Percentiles rank a stretch among this genome's conserved stretches.
phyloP scores from a whole-genome alignment of 2,113 vertebrate species.

The Tapirus terrestris region DNA sequence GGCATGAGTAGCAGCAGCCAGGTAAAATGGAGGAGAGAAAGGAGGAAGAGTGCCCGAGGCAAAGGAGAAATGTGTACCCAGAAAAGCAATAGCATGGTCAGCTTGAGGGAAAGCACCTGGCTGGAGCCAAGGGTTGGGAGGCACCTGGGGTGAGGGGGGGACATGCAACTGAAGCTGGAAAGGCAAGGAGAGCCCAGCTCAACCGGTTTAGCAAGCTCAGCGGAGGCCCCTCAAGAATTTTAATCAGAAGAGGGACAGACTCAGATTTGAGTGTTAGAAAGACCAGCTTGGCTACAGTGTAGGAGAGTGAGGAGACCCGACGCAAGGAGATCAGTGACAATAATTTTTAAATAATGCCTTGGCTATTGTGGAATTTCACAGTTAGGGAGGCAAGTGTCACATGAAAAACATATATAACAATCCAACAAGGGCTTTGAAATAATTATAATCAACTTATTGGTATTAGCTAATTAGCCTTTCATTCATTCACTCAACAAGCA shows the following conservation, averaged over 20 bases:
- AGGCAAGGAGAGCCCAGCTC: background rate
- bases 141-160: background rate
- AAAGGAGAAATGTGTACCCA: background rate
- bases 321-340: background rate
- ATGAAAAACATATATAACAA: background rate
- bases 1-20: background rate
- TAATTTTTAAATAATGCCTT: constrained; percentile 22
- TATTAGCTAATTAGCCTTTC: constrained; percentile 21
- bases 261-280: constrained; percentile 34
- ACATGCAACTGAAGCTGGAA: background rate
- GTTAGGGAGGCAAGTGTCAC: background rate
- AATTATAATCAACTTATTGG: background rate
- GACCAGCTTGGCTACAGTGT: background rate
- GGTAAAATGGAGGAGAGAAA: background rate
- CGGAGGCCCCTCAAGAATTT: background rate
- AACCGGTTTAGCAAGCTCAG: background rate
- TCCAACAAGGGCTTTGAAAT: background rate
- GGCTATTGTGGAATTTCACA: background rate
- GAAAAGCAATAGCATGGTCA: background rate
- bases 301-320: background rate
- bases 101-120: background rate
- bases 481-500: background rate
- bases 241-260: background rate
- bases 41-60: background rate
- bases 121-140: background rate